Conservation (phyloP, 2,113 vertebrate genomes). For the Xenus cinereus region DNA sequence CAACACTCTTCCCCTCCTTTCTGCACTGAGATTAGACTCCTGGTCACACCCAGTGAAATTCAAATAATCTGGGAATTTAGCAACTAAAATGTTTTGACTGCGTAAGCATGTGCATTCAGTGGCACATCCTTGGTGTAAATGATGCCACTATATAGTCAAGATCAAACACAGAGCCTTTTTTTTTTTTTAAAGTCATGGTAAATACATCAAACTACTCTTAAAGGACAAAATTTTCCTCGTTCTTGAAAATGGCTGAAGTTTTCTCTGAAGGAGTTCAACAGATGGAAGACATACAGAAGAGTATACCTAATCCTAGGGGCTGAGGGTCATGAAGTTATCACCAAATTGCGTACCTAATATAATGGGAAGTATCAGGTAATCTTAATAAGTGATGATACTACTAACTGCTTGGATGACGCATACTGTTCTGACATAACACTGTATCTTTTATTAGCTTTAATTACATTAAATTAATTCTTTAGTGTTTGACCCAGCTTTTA, state of each 20-base stretch:
- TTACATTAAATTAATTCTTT: not conserved
- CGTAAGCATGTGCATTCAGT: not conserved
- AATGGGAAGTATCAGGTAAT: not conserved
- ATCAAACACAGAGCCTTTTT: not conserved
- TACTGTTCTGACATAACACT: not conserved
- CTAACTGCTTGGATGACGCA: not conserved
- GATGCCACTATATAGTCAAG: not conserved
- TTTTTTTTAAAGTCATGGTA: not conserved
- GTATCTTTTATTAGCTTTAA: conserved; percentile 34
- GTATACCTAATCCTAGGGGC: not conserved
- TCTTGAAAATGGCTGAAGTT: not conserved
- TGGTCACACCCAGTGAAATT: not conserved
- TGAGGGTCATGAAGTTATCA: not conserved
- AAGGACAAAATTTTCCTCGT: not conserved
- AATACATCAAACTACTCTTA: not conserved
- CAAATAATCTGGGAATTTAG: not conserved
- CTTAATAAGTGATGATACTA: not conserved
- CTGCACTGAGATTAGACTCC: not conserved
- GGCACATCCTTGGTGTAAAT: not conserved
- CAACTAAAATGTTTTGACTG: not conserved
- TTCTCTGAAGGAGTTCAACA: not conserved
- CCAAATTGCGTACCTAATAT: not conserved
- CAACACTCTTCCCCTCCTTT: not conserved
- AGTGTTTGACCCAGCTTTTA: not conserved
- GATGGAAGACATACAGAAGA: not conserved